phyloP scores from a whole-genome alignment of 2,888 invertebrate genomes.

The Parnassius apollo region DNA sequence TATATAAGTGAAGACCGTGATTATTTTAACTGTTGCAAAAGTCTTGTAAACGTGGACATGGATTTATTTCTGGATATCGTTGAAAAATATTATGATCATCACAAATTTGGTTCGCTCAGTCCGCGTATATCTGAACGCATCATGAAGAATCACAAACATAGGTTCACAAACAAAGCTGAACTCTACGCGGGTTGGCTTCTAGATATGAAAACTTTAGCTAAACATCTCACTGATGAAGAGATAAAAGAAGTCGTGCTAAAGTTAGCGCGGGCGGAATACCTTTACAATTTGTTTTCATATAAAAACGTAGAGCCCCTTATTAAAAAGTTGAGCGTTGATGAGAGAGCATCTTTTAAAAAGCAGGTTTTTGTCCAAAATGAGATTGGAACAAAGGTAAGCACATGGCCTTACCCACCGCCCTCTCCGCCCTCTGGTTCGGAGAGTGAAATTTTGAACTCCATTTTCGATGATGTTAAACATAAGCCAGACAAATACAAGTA shows the following conservation, averaged over 20 bases:
- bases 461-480: constrained; percentile 41
- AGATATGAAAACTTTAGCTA: constrained; percentile 45
- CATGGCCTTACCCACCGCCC: constrained; percentile 46
- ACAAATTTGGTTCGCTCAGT: constrained; percentile 34
- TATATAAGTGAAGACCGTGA: constrained; percentile 36
- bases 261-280: constrained; percentile 49
- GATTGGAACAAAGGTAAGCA: constrained; percentile 37
- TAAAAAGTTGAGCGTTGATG: constrained; percentile 42
- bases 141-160: constrained; percentile 44
- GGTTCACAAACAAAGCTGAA: constrained; percentile 48
- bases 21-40: constrained; percentile 45
- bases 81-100: constrained; percentile 46
- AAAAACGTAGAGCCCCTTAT: constrained; percentile 50
- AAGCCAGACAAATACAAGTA: constrained; percentile 27
- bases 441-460: constrained; percentile 32
- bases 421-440: constrained; percentile 31
- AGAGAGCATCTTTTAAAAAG: constrained; percentile 47
- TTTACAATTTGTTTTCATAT: constrained; percentile 47
- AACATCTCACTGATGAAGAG: constrained; percentile 43
- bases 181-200: constrained; percentile 48
- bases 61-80: constrained; percentile 47
- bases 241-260: constrained; percentile 46
- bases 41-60: constrained; percentile 45
- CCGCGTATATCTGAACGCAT: constrained; percentile 45
- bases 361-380: constrained; percentile 48